Conservation (phyloP, 2,888 invertebrate species). For the Spicauda simplicius region DNA sequence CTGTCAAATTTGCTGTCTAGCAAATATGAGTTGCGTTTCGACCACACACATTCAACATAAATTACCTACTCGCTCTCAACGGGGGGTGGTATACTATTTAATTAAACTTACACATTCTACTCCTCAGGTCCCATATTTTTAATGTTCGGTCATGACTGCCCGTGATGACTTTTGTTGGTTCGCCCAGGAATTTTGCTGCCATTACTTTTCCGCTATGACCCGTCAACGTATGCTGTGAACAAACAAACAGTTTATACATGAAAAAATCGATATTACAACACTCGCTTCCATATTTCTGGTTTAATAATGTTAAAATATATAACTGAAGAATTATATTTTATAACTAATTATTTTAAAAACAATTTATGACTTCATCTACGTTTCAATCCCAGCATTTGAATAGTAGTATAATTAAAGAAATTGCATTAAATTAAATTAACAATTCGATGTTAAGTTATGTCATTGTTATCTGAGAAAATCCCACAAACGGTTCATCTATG, state of each 20-base stretch:
- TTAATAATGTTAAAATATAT: too few relatives aligned
- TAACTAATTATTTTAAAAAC: too few relatives aligned
- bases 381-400: too few relatives aligned
- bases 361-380: too few relatives aligned
- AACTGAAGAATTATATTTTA: too few relatives aligned
- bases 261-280: too few relatives aligned
- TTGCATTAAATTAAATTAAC: not conserved
- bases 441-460: not conserved
- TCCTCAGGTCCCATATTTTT: conserved; percentile 99
- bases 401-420: too few relatives aligned
- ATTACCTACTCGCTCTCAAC: not conserved
- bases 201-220: conserved; percentile 99
- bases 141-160: conserved; percentile 99
- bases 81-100: not conserved
- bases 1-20: too few relatives aligned
- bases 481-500: not conserved
- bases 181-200: conserved; percentile 97
- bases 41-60: not conserved
- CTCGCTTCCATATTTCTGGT: too few relatives aligned
- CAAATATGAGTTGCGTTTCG: not conserved
- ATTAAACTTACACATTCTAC: conserved; percentile 85
- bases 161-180: conserved; percentile 96
- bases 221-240: conserved; percentile 93
- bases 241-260: conserved; percentile 34
- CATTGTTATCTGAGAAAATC: conserved; percentile 1